These are phyloP conservation scores for Moxostoma hubbsi DNA, from an alignment of 2,797 vertebrate species.

Conservation along the genomic window DNA sequence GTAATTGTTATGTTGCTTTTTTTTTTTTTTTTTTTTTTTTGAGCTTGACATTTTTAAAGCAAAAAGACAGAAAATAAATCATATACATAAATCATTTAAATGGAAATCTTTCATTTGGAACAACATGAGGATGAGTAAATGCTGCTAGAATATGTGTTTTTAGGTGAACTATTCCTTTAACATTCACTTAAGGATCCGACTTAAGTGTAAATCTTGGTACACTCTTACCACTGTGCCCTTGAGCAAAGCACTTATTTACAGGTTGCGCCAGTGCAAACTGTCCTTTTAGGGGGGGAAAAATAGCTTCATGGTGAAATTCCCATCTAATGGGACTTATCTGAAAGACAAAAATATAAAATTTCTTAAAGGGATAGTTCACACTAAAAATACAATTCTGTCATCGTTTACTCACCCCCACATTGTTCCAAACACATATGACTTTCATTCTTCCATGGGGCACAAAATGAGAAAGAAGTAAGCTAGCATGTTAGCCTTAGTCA, in stretches of 20 bases:
- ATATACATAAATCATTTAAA: not conserved
- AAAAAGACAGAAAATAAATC: no score
- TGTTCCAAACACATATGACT: no score
- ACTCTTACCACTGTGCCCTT: not conserved
- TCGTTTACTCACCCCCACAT: no score
- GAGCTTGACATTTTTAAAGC: no score
- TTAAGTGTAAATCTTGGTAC: not conserved
- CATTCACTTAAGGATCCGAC: not conserved
- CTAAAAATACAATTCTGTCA: no score
- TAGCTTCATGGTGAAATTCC: not conserved
- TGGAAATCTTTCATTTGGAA: not conserved
- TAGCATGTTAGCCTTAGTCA: no score
- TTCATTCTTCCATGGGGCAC: no score
- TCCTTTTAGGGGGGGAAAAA: constrained; percentile 14
- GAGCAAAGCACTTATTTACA: constrained; percentile 10
- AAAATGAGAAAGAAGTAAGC: no score
- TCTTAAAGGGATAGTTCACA: no score
- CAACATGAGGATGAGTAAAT: not conserved
- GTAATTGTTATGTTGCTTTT: no score
- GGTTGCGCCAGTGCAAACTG: constrained; percentile 11
- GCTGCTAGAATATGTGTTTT: not conserved
- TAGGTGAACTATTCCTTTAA: not conserved
- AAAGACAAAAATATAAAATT: no score
- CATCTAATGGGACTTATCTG: not conserved
- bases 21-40: not conserved